Base-by-base conservation (phyloP, 1,140 invertebrate genomes). In the Drosophila nannoptera region DNA sequence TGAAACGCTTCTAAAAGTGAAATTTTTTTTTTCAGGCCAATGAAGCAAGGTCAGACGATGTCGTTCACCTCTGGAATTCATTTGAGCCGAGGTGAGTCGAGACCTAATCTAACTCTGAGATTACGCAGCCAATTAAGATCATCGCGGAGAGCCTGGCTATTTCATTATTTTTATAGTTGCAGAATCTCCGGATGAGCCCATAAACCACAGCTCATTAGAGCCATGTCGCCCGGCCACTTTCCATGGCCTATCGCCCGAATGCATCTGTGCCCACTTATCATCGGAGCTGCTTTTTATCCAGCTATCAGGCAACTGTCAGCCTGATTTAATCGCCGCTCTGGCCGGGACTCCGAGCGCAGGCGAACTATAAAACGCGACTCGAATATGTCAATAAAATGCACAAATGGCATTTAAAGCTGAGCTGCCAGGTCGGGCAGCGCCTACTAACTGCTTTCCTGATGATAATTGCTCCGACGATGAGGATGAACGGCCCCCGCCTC, bases 381-480 rank as follows among this genome's bases (percentile, higher is more conserved):
- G 59, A 73, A 75, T 69, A 75, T 64, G 73, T 75, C 73, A 72
- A 75, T 75, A 77, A 74, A 77, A 83, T 86, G 60, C 68, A 69
- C 66, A 48, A 62, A 53, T 73, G 72, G 14, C 63, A 86, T 58
- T 76, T 73, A 70, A 65, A 70, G 61, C 55, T 52, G 46, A 40
- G 63, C 43, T 50, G 69, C 46, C 36, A 53, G 50, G 35, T 61
- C 35, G 32, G 46, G 60, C 49, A 73, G 73, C 31, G 65, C 61
- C 55, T 50, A 69, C 64, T 71, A 83, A 83, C 80, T 76, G 63
- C 73, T 58, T 8, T 48, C 52, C 68, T 84, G 69, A 84, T 73
- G 76, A 76, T 84, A 83, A 83, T 76, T 73, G 60, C 60, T 46
- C 16, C 65, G 48, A 42, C 64, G 73, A 73, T 78, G 80, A 55